phyloP scores from a whole-genome alignment of 2,797 vertebrate species.

The Chaenodraco wilsoni region DNA sequence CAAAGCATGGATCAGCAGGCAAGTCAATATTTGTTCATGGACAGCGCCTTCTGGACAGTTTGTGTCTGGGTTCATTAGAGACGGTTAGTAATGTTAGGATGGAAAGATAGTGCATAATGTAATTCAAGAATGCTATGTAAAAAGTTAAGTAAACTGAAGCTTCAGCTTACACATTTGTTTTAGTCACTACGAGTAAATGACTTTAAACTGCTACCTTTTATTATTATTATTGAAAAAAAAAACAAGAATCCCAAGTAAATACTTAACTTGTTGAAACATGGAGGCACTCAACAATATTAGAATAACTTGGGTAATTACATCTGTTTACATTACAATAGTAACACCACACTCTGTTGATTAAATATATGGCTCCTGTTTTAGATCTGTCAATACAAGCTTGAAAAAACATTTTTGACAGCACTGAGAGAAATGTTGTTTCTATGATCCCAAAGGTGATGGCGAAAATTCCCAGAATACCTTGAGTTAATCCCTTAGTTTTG shows the following conservation, averaged over 20 bases:
- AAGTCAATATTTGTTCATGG: conserved; percentile 68
- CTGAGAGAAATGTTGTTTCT: background rate
- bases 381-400: background rate
- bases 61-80: conserved; percentile 12
- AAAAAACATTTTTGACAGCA: conserved; percentile 19
- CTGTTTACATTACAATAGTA: background rate
- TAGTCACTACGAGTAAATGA: too few relatives aligned
- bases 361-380: conserved; percentile 4
- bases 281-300: background rate
- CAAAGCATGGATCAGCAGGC: conserved; percentile 30
- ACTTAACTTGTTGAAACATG: too few relatives aligned
- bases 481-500: conserved; percentile 68
- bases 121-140: too few relatives aligned
- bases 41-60: conserved; percentile 5
- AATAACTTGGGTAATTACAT: background rate
- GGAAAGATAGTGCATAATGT: too few relatives aligned
- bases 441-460: conserved; percentile 41
- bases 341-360: background rate
- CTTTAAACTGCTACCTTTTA: too few relatives aligned
- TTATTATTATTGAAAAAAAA: too few relatives aligned
- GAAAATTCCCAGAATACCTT: conserved; percentile 59
- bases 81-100: background rate
- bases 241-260: too few relatives aligned
- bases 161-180: too few relatives aligned
- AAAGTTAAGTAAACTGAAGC: too few relatives aligned